A percentile compares a stretch with the other conserved stretches of the same genome.
Evolutionary conservation across 2,113 vertebrate species (phyloP).

Genomic region (Microtus ochrogaster): DNA sequence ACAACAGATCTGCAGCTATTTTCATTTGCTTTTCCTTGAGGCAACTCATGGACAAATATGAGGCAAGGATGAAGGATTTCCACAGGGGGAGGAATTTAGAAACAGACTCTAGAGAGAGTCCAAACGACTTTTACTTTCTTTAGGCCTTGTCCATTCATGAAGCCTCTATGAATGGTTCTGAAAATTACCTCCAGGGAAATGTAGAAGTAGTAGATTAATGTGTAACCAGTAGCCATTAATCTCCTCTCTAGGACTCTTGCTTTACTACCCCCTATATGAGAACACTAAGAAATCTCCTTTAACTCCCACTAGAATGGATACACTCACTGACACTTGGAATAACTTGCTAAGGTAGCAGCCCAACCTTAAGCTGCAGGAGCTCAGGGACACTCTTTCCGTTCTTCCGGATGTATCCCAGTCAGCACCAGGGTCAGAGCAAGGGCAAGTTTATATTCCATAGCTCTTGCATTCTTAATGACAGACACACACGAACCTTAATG

Average conservation of each 20-base stretch:
- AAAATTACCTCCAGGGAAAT: slow-evolving; percentile 38
- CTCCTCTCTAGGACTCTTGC: not conserved
- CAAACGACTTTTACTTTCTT: not conserved
- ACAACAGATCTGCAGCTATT: slow-evolving; percentile 1
- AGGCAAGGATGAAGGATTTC: slow-evolving; percentile 44
- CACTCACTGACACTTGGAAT: slow-evolving; percentile 28
- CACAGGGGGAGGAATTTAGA: not conserved
- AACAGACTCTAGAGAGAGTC: not conserved
- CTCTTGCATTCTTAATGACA: slow-evolving; percentile 16
- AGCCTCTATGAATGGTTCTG: not conserved
- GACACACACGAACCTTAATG: not conserved
- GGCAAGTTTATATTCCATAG: slow-evolving; percentile 56
- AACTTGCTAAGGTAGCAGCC: not conserved
- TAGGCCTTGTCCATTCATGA: not conserved
- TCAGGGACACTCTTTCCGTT: not conserved
- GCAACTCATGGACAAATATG: slow-evolving; percentile 25
- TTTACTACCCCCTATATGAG: not conserved
- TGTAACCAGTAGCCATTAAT: not conserved
- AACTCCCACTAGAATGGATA: not conserved
- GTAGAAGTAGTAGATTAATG: not conserved
- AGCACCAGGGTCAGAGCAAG: slow-evolving; percentile 37
- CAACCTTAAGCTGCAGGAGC: not conserved
- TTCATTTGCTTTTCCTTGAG: slow-evolving; percentile 45
- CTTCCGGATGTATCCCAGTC: not conserved
- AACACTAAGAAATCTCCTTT: not conserved